phyloP scores from a whole-genome alignment of 2,113 vertebrate genomes.

The Eidolon helvum region DNA sequence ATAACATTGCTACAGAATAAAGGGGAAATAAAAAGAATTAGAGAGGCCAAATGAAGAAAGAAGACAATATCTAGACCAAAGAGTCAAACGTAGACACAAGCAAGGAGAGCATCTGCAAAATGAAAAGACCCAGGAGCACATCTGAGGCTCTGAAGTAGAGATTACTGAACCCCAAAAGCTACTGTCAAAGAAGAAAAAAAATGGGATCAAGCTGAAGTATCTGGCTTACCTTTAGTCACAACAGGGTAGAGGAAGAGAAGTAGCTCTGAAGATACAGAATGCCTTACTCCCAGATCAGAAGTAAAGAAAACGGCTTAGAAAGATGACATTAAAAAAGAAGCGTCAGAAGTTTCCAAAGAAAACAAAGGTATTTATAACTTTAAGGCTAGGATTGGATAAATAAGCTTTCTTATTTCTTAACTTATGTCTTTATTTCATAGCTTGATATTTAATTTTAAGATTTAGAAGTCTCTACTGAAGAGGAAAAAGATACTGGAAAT shows the following conservation, averaged over 20 bases:
- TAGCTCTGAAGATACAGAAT: conserved; percentile 72
- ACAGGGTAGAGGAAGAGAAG: conserved; percentile 78
- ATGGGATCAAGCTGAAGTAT: conserved; percentile 75
- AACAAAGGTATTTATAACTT: conserved; percentile 78
- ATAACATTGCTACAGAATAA: conserved; percentile 79
- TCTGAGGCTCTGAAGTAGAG: conserved; percentile 76
- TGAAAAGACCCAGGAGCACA: conserved; percentile 71
- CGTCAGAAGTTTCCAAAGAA: conserved; percentile 55
- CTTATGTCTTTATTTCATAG: background rate
- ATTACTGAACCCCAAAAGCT: conserved; percentile 69
- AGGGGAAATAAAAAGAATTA: conserved; percentile 90
- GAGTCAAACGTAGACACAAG: conserved; percentile 62
- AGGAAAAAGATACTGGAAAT: conserved; percentile 79
- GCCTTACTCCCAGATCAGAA: conserved; percentile 78
- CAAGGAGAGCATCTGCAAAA: conserved; percentile 59
- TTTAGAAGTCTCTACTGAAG: conserved; percentile 77
- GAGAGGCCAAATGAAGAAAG: conserved; percentile 83
- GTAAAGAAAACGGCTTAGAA: conserved; percentile 81
- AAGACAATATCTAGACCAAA: conserved; percentile 71
- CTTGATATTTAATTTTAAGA: background rate
- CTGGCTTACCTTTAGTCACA: conserved; percentile 73
- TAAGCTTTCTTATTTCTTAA: background rate
- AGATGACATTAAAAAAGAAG: conserved; percentile 59
- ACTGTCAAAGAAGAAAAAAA: conserved; percentile 73
- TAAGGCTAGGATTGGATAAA: background rate